phyloP scores from a whole-genome alignment of 2,113 vertebrate species.

The Toxostoma redivivum region DNA sequence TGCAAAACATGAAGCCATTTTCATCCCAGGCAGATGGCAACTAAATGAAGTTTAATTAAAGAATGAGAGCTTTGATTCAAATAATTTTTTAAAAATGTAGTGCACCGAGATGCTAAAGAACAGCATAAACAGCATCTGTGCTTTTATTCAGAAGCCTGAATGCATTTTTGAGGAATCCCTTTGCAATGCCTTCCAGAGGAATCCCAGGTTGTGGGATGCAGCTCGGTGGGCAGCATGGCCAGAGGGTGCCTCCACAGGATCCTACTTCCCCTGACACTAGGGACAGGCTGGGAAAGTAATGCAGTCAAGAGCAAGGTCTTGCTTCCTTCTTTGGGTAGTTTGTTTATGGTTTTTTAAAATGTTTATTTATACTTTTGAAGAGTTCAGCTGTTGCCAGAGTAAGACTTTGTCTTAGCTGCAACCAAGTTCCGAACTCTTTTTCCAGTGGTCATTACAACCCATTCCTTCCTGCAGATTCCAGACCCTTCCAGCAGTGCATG shows the following conservation, averaged over 20 bases:
- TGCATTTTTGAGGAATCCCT: neutral
- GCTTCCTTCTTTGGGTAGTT: neutral
- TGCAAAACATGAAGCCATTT: constrained; percentile 71
- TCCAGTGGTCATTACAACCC: neutral
- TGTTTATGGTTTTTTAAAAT: neutral
- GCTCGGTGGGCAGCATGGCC: rapidly evolving
- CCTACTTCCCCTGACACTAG: neutral
- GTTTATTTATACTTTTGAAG: neutral
- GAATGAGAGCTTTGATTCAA: constrained; percentile 70
- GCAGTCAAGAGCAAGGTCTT: rapidly evolving
- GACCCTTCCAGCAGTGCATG: neutral
- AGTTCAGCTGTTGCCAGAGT: neutral
- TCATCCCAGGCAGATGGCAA: constrained; percentile 73
- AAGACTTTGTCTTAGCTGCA: neutral
- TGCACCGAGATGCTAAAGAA: neutral
- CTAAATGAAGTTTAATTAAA: constrained; percentile 79
- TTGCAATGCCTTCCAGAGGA: neutral
- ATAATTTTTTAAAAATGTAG: constrained; percentile 34
- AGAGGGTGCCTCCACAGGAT: neutral
- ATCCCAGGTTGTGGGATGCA: neutral
- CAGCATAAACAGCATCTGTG: constrained; percentile 66
- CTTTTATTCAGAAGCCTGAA: constrained; percentile 1
- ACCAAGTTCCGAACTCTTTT: neutral
- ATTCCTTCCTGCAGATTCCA: neutral
- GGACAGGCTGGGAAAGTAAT: neutral